phyloP scores from a whole-genome alignment of 2,888 invertebrate species.

The Hirtodrosophila trivittata region DNA sequence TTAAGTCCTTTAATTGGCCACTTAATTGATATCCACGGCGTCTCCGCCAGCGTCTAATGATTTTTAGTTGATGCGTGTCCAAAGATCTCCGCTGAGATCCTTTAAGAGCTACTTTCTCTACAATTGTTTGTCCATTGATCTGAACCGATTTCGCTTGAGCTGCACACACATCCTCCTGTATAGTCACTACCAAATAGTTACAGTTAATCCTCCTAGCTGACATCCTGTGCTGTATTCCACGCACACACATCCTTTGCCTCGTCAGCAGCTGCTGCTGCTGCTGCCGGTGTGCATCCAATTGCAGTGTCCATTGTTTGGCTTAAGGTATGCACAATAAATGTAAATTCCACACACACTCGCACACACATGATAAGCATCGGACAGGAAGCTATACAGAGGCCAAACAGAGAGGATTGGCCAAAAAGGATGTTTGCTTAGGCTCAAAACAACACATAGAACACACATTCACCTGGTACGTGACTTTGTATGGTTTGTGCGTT shows the following conservation, averaged over 20 bases:
- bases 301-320: slow-evolving; percentile 32
- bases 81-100: no score
- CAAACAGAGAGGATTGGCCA: slow-evolving; percentile 30
- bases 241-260: slow-evolving; percentile 5
- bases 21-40: slow-evolving; percentile 74
- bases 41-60: no score
- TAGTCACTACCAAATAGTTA: slow-evolving; percentile 18
- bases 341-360: slow-evolving; percentile 54
- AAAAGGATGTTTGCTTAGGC: slow-evolving; percentile 77
- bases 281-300: slow-evolving; percentile 44
- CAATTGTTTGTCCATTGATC: slow-evolving; percentile 11
- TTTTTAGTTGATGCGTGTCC: slow-evolving; percentile 27
- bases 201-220: slow-evolving; percentile 53
- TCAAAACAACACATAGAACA: slow-evolving; percentile 19
- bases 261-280: slow-evolving; percentile 44
- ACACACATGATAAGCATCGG: slow-evolving; percentile 66
- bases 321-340: slow-evolving; percentile 38
- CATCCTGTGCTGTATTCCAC: slow-evolving; percentile 34
- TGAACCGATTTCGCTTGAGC: slow-evolving; percentile 38
- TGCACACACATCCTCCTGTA: slow-evolving; percentile 26
- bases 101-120: no score
- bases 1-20: slow-evolving; percentile 56
- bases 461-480: slow-evolving; percentile 58
- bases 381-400: slow-evolving; percentile 60
- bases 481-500: slow-evolving; percentile 60